phyloP scores from a whole-genome alignment of 2,113 vertebrate species.

The Terrapene triunguis region DNA sequence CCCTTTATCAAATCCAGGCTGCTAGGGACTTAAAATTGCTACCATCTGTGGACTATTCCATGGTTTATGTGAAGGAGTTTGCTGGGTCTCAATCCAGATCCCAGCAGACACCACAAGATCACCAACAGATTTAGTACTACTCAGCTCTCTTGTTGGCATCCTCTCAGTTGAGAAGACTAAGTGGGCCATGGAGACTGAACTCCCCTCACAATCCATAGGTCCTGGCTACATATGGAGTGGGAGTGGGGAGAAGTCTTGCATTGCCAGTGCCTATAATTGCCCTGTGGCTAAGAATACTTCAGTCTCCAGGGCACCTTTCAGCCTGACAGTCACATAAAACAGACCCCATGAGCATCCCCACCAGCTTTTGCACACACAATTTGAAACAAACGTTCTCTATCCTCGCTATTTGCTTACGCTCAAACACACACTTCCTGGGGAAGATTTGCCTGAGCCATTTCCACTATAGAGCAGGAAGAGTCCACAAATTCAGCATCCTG shows the following conservation, averaged over 20 bases:
- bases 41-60: constrained; percentile 19
- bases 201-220: neutral
- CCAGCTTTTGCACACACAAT: neutral
- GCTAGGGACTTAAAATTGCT: neutral
- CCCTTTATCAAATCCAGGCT: constrained; percentile 23
- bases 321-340: neutral
- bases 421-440: neutral
- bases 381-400: neutral
- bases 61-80: neutral
- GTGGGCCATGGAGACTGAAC: rapidly evolving
- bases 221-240: rapidly evolving
- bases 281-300: neutral
- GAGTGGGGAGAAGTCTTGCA: rapidly evolving
- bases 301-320: neutral
- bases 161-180: neutral
- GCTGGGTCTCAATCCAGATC: neutral
- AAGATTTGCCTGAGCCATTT: neutral
- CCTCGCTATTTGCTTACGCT: neutral
- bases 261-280: rapidly evolving
- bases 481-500: neutral
- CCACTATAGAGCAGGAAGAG: neutral
- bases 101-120: neutral
- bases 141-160: rapidly evolving
- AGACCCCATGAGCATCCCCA: neutral
- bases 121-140: rapidly evolving